Percentiles rank a stretch among this genome's conserved stretches.
These are phyloP conservation scores for Ochropacha duplaris DNA, from an alignment of 2,888 invertebrate species.

Conservation along the genomic window DNA sequence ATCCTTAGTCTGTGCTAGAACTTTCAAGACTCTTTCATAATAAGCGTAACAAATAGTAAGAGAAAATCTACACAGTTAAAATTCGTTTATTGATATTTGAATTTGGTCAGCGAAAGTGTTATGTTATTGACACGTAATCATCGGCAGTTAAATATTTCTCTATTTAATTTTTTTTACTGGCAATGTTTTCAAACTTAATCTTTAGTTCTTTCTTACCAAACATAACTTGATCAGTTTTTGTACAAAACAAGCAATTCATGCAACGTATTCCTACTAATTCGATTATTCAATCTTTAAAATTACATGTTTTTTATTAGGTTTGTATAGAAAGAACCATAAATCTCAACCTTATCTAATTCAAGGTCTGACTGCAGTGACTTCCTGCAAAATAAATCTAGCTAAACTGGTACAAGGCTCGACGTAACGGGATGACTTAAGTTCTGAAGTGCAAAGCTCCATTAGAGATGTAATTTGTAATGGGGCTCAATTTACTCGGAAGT, in stretches of 20 bases:
- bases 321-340: conserved; percentile 19
- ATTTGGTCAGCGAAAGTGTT: conserved; percentile 16
- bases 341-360: conserved; percentile 39
- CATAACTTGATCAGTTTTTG: neutral
- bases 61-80: conserved; percentile 3
- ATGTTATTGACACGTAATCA: neutral
- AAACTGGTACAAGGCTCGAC: conserved; percentile 16
- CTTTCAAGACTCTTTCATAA: neutral
- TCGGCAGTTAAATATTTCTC: too few relatives aligned
- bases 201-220: too few relatives aligned
- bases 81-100: neutral
- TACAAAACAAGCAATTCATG: neutral
- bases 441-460: neutral
- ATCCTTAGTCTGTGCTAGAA: too few relatives aligned
- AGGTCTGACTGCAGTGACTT: conserved; percentile 37
- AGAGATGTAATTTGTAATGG: neutral
- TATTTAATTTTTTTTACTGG: too few relatives aligned
- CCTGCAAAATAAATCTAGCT: conserved; percentile 38
- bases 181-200: too few relatives aligned
- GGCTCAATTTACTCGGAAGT: neutral
- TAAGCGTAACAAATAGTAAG: conserved; percentile 1
- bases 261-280: neutral
- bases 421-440: neutral
- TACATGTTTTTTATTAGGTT: conserved; percentile 10
- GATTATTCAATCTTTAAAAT: conserved; percentile 8